A percentile compares a stretch with the other conserved stretches of the same genome.
These are phyloP conservation scores for Eulemur albifrons DNA, from an alignment of 2,797 vertebrate genomes.

Conservation along the genomic window DNA sequence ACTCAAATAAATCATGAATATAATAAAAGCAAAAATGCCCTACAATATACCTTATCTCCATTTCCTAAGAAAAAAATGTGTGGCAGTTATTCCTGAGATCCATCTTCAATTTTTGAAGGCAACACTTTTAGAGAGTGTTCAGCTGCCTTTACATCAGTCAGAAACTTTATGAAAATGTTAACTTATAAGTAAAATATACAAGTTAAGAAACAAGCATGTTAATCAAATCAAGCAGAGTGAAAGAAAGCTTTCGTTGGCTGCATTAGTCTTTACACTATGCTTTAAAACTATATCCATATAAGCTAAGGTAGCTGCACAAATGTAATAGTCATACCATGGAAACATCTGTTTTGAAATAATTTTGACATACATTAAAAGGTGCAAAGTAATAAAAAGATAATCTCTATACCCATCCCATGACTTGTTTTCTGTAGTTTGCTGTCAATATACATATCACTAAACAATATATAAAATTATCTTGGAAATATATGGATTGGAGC, in stretches of 20 bases:
- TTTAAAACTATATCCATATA: background rate
- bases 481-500: background rate
- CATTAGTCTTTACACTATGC: background rate
- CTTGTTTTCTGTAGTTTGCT: background rate
- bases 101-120: background rate
- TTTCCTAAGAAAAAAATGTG: background rate
- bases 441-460: background rate
- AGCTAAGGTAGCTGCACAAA: background rate
- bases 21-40: background rate
- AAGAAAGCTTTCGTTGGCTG: background rate
- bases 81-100: background rate
- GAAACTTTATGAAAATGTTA: constrained; percentile 23
- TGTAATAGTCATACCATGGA: background rate
- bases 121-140: background rate
- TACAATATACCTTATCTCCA: background rate
- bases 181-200: constrained; percentile 22
- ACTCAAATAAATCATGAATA: background rate
- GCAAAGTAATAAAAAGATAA: background rate
- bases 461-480: background rate
- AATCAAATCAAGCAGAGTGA: background rate
- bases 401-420: background rate
- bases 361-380: background rate
- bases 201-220: background rate
- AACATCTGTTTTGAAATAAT: background rate
- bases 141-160: background rate